These are phyloP conservation scores for Cerastis rubricosa DNA, from an alignment of 2,888 invertebrate species.

Conservation along the genomic window DNA sequence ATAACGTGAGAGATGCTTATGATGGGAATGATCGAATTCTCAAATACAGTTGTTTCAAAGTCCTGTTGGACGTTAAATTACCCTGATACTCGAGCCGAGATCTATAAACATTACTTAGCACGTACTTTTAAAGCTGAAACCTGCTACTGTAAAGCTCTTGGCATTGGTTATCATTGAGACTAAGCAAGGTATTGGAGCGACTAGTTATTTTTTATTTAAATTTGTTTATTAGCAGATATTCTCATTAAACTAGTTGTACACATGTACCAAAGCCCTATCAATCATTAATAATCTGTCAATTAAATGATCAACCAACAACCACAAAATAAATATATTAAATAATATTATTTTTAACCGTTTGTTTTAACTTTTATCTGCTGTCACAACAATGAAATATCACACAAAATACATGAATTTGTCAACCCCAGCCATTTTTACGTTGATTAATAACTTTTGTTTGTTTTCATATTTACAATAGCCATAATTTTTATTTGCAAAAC, in stretches of 20 bases:
- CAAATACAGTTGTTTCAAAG: background rate
- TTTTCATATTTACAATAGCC: conserved; percentile 16
- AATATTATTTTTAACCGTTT: conserved; percentile 9
- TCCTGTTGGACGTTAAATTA: background rate
- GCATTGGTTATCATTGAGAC: background rate
- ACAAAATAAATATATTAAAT: background rate
- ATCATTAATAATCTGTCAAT: background rate
- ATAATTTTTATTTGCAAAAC: conserved; percentile 19
- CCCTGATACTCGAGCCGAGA: background rate
- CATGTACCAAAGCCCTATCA: too few species aligned
- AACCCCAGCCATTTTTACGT: conserved; percentile 32
- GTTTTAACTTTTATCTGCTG: conserved; percentile 41
- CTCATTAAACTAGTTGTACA: background rate
- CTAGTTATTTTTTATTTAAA: too few species aligned
- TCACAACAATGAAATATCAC: conserved; percentile 44
- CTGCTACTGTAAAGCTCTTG: background rate
- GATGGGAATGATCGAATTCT: background rate
- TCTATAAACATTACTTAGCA: background rate
- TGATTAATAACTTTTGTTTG: conserved; percentile 54
- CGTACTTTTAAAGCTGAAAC: background rate
- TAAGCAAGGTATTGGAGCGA: background rate
- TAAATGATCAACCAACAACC: background rate
- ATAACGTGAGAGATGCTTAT: background rate
- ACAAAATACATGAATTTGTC: conserved; percentile 48
- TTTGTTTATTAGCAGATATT: background rate